Base-by-base conservation (phyloP, 2,888 invertebrate genomes). In the Standfussiana lucernea region DNA sequence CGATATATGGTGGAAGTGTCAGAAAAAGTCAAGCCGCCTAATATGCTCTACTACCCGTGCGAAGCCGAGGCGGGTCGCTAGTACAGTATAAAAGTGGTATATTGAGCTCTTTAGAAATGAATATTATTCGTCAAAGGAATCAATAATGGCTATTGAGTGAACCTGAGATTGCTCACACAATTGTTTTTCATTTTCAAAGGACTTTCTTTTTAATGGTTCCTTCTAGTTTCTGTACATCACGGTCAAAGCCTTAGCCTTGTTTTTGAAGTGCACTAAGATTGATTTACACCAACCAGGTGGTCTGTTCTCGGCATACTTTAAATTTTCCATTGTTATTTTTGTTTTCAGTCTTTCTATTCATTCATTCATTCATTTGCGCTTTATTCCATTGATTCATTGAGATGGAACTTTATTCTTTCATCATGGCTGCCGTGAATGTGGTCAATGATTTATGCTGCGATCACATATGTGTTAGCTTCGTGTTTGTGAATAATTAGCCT, bases 201-300 rank as follows among this genome's bases (percentile, higher is more conserved):
- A n/a, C n/a, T n/a, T n/a, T n/a, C n/a, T n/a, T n/a, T n/a, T n/a
- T n/a, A n/a, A n/a, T n/a, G 21, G 61, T 15, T 74, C 10, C 77
- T 77, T 83, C 85, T 59, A 85, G 83, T 65, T n/a, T n/a, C 13
- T 21, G 0, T 40, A 66, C 0, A 50, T 35, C 78, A 18, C 53
- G 21, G 61, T 28, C 15, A 32, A 64, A 72, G 72, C 47, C 56
- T 32, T 62, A 69, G 35, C 72, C 40, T 82, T 84, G 83, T 79
- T 79, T 84, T 75, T 77, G 75, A 84, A 84, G 84, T 77, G 83
- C 84, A 77, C 71, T 79, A 83, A 84, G 79, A 84, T 84, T 85
- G 84, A 84, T 84, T 85, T 82, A 82, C 74, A 79, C 67, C 79
- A 70, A 77, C 79, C 84, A 79, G 84, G 84, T 79, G 83, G 86